phyloP scores from a whole-genome alignment of 2,888 invertebrate species.

The Panopea generosa region DNA sequence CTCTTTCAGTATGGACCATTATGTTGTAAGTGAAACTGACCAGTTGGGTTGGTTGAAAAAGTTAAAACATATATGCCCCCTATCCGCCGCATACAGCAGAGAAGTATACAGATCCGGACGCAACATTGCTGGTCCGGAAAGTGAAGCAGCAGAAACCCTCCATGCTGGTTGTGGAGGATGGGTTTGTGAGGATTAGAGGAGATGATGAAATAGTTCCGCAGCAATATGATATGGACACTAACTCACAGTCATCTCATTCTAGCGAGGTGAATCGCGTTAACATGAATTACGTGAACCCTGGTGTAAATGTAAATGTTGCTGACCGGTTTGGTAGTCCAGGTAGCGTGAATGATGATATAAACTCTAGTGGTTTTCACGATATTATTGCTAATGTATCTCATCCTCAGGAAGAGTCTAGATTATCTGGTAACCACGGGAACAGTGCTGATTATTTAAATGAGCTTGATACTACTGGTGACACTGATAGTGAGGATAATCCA shows the following conservation, averaged over 20 bases:
- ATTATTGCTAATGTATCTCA: slow-evolving; percentile 33
- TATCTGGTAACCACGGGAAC: slow-evolving; percentile 13
- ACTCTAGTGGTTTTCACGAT: slow-evolving; percentile 8
- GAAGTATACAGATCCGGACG: slow-evolving; percentile 57
- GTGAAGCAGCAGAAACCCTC: slow-evolving; percentile 82
- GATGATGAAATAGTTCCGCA: slow-evolving; percentile 86
- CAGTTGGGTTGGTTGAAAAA: slow-evolving; percentile 52
- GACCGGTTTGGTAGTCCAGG: slow-evolving; percentile 15
- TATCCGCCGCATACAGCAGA: slow-evolving; percentile 60
- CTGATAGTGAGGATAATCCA: slow-evolving; percentile 25
- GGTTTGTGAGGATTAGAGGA: slow-evolving; percentile 93
- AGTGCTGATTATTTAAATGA: slow-evolving; percentile 11
- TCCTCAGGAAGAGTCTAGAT: slow-evolving; percentile 39
- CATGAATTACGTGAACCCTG: slow-evolving; percentile 17
- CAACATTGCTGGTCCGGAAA: slow-evolving; percentile 54
- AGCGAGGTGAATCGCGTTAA: slow-evolving; percentile 42
- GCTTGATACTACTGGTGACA: slow-evolving; percentile 29
- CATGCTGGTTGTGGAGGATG: slow-evolving; percentile 96
- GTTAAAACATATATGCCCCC: slow-evolving; percentile 26
- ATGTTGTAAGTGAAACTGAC: slow-evolving; percentile 51
- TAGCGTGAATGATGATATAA: slow-evolving; percentile 34
- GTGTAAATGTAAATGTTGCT: slow-evolving; percentile 10
- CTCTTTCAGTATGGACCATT: slow-evolving; percentile 46
- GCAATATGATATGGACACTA: slow-evolving; percentile 60
- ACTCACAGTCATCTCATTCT: slow-evolving; percentile 39